Percentiles rank a stretch among this genome's conserved stretches.
phyloP scores from a whole-genome alignment of 2,797 vertebrate genomes.

The Hydrocynus forskahlii region DNA sequence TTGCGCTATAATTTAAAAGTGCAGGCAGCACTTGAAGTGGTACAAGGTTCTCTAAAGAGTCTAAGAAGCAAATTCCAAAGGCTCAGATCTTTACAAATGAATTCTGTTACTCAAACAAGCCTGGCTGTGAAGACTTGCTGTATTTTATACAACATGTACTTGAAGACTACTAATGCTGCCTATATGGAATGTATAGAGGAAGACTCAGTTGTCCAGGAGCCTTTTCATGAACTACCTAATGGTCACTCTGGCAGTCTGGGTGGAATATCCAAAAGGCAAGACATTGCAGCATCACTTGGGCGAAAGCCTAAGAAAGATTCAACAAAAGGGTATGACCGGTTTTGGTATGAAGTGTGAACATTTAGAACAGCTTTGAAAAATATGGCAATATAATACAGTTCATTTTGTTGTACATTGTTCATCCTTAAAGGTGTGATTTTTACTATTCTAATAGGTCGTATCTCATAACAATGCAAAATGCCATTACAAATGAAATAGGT shows the following conservation, averaged over 20 bases:
- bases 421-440: too few relatives aligned
- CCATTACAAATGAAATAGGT: too few relatives aligned
- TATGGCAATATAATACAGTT: neutral
- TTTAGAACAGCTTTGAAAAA: too few relatives aligned
- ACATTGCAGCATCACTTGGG: constrained; percentile 51
- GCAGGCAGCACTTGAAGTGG: constrained; percentile 48
- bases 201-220: constrained; percentile 11
- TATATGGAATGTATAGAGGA: constrained; percentile 25
- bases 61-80: constrained; percentile 51
- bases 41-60: constrained; percentile 39
- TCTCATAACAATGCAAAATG: too few relatives aligned
- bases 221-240: constrained; percentile 55
- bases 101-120: constrained; percentile 41
- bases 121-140: constrained; percentile 52
- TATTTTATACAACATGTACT: constrained; percentile 57
- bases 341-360: neutral
- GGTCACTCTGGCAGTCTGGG: constrained; percentile 57
- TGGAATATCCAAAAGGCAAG: constrained; percentile 61
- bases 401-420: neutral
- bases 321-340: neutral
- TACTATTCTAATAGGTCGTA: too few relatives aligned
- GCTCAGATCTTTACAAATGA: constrained; percentile 47
- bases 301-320: constrained; percentile 46
- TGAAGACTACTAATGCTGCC: constrained; percentile 30
- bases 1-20: constrained; percentile 56